phyloP scores from a whole-genome alignment of 2,113 vertebrate species.

The Pygoscelis adeliae region DNA sequence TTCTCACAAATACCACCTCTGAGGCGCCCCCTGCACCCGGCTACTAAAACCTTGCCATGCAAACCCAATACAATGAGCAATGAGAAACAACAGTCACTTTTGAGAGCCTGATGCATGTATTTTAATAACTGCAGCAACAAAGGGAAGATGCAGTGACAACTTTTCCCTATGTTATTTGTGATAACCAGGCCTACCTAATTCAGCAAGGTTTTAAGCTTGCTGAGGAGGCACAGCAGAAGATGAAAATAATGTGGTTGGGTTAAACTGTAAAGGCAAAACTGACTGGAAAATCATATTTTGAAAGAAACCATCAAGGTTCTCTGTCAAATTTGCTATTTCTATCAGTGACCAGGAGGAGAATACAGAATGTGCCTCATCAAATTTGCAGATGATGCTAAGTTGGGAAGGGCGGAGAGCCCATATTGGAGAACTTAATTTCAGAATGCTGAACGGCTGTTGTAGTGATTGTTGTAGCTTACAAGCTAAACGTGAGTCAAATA shows the following conservation, averaged over 20 bases:
- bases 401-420: not conserved
- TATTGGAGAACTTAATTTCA: not conserved
- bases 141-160: not conserved
- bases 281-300: not conserved
- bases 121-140: not conserved
- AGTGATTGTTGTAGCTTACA: not conserved
- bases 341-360: not conserved
- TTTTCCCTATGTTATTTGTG: not conserved
- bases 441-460: not conserved
- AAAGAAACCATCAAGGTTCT: not conserved
- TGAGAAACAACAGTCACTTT: not conserved
- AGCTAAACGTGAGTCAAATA: not conserved
- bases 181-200: not conserved
- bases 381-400: not conserved
- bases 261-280: not conserved
- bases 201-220: not conserved
- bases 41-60: not conserved
- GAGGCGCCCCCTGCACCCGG: too few species aligned
- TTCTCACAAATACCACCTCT: not conserved
- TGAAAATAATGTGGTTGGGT: not conserved
- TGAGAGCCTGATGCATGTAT: not conserved
- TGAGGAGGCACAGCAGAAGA: not conserved
- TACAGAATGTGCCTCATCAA: not conserved
- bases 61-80: not conserved
- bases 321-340: not conserved